phyloP scores from a whole-genome alignment of 2,113 vertebrate genomes.

The Ornithorhynchus anatinus region DNA sequence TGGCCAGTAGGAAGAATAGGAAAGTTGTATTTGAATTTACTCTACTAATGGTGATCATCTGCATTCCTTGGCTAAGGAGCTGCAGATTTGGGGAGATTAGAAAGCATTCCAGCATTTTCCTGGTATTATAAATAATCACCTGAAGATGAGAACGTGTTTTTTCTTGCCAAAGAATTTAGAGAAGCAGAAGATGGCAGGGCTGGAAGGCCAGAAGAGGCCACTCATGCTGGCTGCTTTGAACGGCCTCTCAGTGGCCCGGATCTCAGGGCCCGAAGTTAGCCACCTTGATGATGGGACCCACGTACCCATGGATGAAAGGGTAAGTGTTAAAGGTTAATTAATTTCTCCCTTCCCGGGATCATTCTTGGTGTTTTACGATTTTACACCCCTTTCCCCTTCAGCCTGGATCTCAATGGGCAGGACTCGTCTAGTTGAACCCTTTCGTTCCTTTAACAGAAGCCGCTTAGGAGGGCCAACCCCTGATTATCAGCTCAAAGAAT shows the following conservation, averaged over 20 bases:
- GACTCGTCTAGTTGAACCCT: no score
- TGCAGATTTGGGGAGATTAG: slow-evolving; percentile 80
- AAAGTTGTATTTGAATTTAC: slow-evolving; percentile 66
- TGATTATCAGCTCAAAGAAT: no score
- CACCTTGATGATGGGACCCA: slow-evolving; percentile 76
- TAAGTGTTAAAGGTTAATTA: slow-evolving; percentile 61
- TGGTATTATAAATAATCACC: slow-evolving; percentile 73
- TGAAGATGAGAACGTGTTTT: slow-evolving; percentile 80
- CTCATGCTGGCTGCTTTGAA: slow-evolving; percentile 94
- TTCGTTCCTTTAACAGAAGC: no score
- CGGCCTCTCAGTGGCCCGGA: slow-evolving; percentile 86
- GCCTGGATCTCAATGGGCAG: no score
- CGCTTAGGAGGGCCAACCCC: no score
- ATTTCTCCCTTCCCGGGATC: neutral
- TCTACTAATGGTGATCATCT: slow-evolving; percentile 64
- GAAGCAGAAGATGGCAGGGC: slow-evolving; percentile 92
- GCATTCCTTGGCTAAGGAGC: slow-evolving; percentile 74
- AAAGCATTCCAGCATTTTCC: slow-evolving; percentile 75
- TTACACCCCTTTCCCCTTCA: neutral
- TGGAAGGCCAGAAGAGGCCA: slow-evolving; percentile 94
- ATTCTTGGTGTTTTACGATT: slow-evolving; percentile 1
- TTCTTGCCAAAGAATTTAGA: slow-evolving; percentile 94
- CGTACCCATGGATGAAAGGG: slow-evolving; percentile 87
- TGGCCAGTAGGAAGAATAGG: slow-evolving; percentile 49
- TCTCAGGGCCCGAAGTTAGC: slow-evolving; percentile 82